Base-by-base conservation (phyloP, 1,140 invertebrate genomes). In the Rhopalosiphum padi region DNA sequence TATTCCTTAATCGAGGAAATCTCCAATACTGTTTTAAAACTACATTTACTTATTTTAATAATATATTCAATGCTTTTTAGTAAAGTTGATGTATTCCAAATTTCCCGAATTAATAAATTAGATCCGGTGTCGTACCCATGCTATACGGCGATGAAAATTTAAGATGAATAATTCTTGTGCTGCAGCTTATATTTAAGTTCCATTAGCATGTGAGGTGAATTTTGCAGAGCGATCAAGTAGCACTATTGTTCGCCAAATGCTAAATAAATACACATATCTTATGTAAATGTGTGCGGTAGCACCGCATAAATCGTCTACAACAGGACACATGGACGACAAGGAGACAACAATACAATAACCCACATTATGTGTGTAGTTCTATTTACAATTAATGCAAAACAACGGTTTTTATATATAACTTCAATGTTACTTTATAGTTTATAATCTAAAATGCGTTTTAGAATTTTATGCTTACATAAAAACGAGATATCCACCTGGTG, bases 241-340 rank as follows among this genome's bases (percentile, higher is more conserved):
- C 18, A 77, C 18, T 77, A n/a, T 77, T 77, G 18, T 77, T 77
- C 4, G 30, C 60, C 30, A 77, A 77, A n/a, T 68, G 25, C 25
- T 68, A 68, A 68, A 68, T 68, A 68, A 68, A 68, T 68, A 77
- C 30, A n/a, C 15, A 77, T 77, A n/a, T 4, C 30, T 5, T n/a
- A 77, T 77, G 60, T 4, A n/a, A 77, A 77, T n/a, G 15, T 6
- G 0, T 77, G 60, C 46, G 25, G 25, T 86, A 22, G 0, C 6
- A 86, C 2, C 23, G 41, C 41, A 86, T 86, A 86, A 86, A 86
- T 86, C 83, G 41, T 86, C 83, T 43, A 86, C 41, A 86, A 86
- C 9, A 46, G 22, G 3, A 41, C 83, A 46, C 0, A 35, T 30
- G 22, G 83, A 83, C 82, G 22, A 83, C 82, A n/a, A 21, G 1